Conservation (phyloP, 2,113 vertebrate genomes). For the Mesitornis unicolor region DNA sequence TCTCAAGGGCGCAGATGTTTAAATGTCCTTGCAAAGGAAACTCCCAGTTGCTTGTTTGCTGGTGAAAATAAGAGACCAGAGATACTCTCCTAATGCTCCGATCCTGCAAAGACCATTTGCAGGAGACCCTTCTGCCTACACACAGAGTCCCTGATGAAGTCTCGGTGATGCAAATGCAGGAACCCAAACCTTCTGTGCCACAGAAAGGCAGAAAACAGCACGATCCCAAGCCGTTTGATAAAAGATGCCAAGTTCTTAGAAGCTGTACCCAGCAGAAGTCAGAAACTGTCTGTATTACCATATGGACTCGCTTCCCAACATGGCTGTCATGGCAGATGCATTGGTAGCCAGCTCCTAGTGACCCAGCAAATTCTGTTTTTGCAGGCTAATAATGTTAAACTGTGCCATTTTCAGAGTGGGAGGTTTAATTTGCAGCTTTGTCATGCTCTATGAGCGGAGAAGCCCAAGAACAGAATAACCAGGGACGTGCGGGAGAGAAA, state of each 20-base stretch:
- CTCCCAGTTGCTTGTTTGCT: neutral
- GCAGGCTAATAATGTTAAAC: constrained; percentile 17
- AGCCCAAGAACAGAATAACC: neutral
- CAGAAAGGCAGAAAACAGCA: neutral
- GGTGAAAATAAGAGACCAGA: neutral
- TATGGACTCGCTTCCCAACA: neutral
- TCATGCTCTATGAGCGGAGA: neutral
- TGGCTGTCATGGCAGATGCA: neutral
- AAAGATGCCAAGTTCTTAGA: neutral
- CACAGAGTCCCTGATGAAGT: neutral
- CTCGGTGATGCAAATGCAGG: neutral
- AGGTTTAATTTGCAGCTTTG: constrained; percentile 9
- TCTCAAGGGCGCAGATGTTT: neutral
- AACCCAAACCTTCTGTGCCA: neutral
- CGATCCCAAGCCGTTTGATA: neutral
- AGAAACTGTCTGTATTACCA: neutral
- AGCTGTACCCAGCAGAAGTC: neutral
- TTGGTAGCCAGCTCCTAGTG: neutral
- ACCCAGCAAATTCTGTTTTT: constrained; percentile 43
- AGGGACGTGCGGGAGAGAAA: neutral
- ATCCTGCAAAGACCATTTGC: neutral
- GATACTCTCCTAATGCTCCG: neutral
- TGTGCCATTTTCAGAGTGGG: neutral
- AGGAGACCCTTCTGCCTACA: neutral
- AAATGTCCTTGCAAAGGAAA: neutral